Conservation (phyloP, 2,888 invertebrate species). For the Cepaea hortensis region DNA sequence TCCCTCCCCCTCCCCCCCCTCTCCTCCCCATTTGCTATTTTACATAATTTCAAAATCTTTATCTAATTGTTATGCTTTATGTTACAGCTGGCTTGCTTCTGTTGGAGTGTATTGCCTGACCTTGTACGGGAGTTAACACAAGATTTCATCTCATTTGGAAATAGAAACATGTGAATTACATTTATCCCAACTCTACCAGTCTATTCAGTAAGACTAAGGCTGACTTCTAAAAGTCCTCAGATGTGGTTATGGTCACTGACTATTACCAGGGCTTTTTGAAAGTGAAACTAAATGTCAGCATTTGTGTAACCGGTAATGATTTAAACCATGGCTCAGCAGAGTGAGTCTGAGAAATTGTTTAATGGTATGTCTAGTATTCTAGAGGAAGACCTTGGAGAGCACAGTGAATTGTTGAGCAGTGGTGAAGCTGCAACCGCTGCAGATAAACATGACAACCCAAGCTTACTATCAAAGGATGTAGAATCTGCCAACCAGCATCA, state of each 20-base stretch:
- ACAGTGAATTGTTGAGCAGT: not conserved
- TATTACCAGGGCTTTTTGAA: not conserved
- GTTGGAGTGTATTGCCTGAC: not conserved
- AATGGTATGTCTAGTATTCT: conserved; percentile 13
- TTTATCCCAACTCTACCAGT: not conserved
- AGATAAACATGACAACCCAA: not conserved
- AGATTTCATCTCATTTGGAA: not conserved
- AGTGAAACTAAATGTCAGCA: conserved; percentile 21
- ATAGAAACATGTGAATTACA: not conserved
- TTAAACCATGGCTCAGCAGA: conserved; percentile 14
- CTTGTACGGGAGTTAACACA: not conserved
- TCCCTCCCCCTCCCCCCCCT: too few relatives aligned
- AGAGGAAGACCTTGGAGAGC: conserved; percentile 29
- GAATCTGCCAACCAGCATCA: not conserved
- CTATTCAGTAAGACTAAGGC: too few relatives aligned
- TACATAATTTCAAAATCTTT: not conserved
- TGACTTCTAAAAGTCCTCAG: not conserved
- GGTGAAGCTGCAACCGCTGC: not conserved
- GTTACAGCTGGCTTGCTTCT: not conserved
- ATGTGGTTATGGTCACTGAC: not conserved
- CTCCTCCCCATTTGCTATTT: not conserved
- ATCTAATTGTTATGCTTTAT: not conserved
- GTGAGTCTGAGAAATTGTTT: conserved; percentile 8
- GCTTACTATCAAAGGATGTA: not conserved
- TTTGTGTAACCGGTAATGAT: not conserved